phyloP scores from a whole-genome alignment of 64 coral and sea anemone species.

The Montipora sp. region DNA sequence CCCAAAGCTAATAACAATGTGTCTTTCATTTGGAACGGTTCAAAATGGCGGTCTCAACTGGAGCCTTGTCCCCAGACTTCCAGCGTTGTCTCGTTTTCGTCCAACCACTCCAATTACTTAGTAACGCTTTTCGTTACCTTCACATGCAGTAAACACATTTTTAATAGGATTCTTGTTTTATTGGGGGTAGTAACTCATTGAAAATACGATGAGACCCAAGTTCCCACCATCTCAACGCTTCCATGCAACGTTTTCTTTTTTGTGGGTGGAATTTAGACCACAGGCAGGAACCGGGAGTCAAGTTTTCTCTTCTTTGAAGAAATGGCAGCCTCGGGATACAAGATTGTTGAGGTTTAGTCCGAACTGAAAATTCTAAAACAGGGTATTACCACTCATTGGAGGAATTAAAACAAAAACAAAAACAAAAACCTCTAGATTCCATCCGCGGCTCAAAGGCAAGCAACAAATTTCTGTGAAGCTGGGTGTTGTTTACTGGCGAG shows the following conservation, averaged over 20 bases:
- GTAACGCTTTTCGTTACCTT: not conserved
- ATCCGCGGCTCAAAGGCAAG: too few species aligned
- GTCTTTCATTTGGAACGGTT: not conserved
- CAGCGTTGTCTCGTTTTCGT: not conserved
- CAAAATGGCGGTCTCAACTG: not conserved
- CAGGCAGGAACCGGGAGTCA: too few species aligned
- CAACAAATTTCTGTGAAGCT: too few species aligned
- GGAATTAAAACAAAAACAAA: too few species aligned
- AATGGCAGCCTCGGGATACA: too few species aligned
- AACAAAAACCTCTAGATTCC: too few species aligned
- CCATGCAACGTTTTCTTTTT: not conserved
- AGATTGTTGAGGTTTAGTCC: too few species aligned
- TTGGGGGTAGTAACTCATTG: not conserved
- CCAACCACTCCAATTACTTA: not conserved
- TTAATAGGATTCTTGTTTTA: not conserved
- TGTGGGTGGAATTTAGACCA: not conserved
- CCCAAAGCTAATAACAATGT: not conserved
- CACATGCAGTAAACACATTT: slow-evolving; percentile 6
- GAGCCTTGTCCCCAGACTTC: not conserved
- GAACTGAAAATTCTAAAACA: too few species aligned
- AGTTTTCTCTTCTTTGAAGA: too few species aligned
- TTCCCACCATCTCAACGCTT: not conserved
- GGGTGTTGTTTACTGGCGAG: too few species aligned
- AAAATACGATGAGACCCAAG: not conserved
- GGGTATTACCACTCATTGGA: too few species aligned